phyloP scores from a whole-genome alignment of 2,113 vertebrate genomes.

The Pholis gunnellus region DNA sequence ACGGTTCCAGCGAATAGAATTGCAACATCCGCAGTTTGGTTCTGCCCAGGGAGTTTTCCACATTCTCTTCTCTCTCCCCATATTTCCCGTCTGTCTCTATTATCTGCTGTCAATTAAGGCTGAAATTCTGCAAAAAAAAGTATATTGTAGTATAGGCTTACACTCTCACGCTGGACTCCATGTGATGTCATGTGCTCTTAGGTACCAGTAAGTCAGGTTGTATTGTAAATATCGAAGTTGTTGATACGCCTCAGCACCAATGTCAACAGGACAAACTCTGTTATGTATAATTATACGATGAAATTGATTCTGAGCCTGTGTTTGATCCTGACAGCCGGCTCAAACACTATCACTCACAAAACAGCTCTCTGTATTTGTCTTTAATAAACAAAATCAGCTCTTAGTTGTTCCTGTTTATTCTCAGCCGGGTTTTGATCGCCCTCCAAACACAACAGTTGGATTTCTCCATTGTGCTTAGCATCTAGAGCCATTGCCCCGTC shows the following conservation, averaged over 20 bases:
- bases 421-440: slow-evolving; percentile 39
- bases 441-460: slow-evolving; percentile 58
- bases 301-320: slow-evolving; percentile 27
- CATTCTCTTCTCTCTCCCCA: neutral
- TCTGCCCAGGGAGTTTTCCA: neutral
- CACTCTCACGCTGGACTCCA: neutral
- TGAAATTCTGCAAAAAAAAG: neutral
- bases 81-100: neutral
- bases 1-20: neutral
- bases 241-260: slow-evolving; percentile 18
- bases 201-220: slow-evolving; percentile 10
- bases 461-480: slow-evolving; percentile 40
- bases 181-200: neutral
- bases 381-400: slow-evolving; percentile 71
- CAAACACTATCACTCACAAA: slow-evolving; percentile 31
- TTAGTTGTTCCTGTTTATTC: slow-evolving; percentile 56
- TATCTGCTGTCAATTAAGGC: neutral
- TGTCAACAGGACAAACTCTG: slow-evolving; percentile 17
- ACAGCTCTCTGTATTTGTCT: slow-evolving; percentile 18
- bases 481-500: slow-evolving; percentile 37
- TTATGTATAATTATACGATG: neutral
- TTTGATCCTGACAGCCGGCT: neutral
- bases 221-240: slow-evolving; percentile 1
- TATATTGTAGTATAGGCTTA: too few species aligned
- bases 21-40: neutral